Conservation (phyloP, 2,797 vertebrate genomes). For the Chaunax sp. region DNA sequence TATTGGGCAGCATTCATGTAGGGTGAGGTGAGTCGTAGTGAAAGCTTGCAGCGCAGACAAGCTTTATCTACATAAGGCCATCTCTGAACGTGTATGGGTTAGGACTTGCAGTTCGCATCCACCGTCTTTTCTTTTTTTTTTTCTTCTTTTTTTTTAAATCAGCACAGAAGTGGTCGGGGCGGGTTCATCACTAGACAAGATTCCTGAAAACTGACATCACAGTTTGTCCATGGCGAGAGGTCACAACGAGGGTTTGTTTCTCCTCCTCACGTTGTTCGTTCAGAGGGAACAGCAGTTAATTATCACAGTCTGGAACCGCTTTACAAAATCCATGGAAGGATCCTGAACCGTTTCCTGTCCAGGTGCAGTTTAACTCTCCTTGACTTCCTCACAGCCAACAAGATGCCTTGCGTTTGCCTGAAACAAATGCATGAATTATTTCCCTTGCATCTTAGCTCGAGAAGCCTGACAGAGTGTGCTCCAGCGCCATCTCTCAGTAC, state of each 20-base stretch:
- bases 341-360: constrained; percentile 34
- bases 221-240: constrained; percentile 64
- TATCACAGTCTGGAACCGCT: constrained; percentile 60
- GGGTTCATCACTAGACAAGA: constrained; percentile 50
- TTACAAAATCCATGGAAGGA: constrained; percentile 52
- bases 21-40: constrained; percentile 72
- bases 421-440: constrained; percentile 53
- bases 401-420: constrained; percentile 59
- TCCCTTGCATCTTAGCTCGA: constrained; percentile 59
- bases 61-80: constrained; percentile 80
- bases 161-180: constrained; percentile 67
- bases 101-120: constrained; percentile 54
- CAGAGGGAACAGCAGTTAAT: constrained; percentile 68
- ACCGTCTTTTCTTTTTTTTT: constrained; percentile 20
- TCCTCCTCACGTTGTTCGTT: constrained; percentile 46
- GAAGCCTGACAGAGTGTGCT: constrained; percentile 37
- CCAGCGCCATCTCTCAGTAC: constrained; percentile 50
- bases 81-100: constrained; percentile 71
- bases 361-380: constrained; percentile 40
- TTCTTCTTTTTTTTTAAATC: constrained; percentile 8
- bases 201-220: constrained; percentile 61
- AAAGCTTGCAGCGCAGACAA: constrained; percentile 70
- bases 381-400: constrained; percentile 51
- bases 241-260: constrained; percentile 45
- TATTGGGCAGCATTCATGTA: constrained; percentile 76